A percentile compares a stretch with the other conserved stretches of the same genome.
Conservation (phyloP, 1,140 invertebrate species). For the Heliothis virescens region DNA sequence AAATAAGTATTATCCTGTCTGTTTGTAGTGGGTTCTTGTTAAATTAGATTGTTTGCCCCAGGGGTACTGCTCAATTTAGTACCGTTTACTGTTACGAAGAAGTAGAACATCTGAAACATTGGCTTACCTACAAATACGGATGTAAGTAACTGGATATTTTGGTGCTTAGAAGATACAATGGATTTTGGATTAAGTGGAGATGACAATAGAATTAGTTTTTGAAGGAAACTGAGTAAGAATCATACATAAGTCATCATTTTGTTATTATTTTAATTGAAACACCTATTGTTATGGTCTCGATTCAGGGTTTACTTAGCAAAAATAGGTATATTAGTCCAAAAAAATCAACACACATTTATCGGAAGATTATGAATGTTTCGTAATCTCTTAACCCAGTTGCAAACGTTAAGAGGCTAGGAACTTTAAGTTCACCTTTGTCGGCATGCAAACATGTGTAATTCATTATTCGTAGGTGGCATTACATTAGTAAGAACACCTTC, state of each 20-base stretch:
- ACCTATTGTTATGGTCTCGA: too few species aligned
- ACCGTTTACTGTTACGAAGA: conserved; percentile 21
- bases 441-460: background rate
- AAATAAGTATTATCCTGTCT: background rate
- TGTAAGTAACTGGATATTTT: background rate
- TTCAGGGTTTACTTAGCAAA: too few species aligned
- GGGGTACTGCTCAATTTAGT: conserved; percentile 15
- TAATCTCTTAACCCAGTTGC: too few species aligned
- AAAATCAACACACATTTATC: too few species aligned
- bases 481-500: conserved; percentile 2
- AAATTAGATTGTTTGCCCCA: conserved; percentile 22
- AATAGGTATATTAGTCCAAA: too few species aligned
- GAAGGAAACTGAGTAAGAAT: background rate
- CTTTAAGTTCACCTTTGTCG: too few species aligned
- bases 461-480: background rate
- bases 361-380: too few species aligned
- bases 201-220: background rate
- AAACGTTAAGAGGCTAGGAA: too few species aligned
- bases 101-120: conserved; percentile 1
- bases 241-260: background rate
- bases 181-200: background rate
- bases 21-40: conserved; percentile 12
- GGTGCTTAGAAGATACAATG: background rate
- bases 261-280: background rate
- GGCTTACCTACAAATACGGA: background rate